Evolutionary conservation across 2,113 vertebrate genomes (phyloP).

Genomic region (Mungos mungo): DNA sequence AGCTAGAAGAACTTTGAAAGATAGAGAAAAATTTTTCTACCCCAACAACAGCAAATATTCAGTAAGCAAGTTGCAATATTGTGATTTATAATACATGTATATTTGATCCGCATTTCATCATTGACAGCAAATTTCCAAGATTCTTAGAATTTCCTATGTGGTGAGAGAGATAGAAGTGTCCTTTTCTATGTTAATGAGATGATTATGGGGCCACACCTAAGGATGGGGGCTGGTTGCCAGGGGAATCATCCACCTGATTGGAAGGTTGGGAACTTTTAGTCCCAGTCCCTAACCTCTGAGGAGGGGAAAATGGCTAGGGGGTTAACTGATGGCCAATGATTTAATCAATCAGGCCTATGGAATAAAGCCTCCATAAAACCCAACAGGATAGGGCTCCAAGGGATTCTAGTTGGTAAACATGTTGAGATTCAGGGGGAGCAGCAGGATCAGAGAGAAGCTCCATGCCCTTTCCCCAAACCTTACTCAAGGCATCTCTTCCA

Average conservation of each 20-base stretch:
- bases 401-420: neutral
- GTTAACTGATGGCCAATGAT: neutral
- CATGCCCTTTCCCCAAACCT: neutral
- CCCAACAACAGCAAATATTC: neutral
- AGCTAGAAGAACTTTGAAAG: neutral
- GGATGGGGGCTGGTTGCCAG: neutral
- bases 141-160: neutral
- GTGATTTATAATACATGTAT: neutral
- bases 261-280: neutral
- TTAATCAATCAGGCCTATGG: neutral
- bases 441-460: neutral
- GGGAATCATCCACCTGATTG: neutral
- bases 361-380: neutral
- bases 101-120: neutral
- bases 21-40: neutral
- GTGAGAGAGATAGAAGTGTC: neutral
- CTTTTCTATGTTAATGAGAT: neutral
- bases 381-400: neutral
- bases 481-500: neutral
- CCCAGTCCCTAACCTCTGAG: neutral
- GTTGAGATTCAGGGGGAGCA: neutral
- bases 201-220: neutral
- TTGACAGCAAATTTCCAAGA: neutral
- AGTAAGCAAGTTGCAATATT: neutral
- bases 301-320: neutral